Conservation (phyloP, 2,113 vertebrate species). For the Lophius piscatorius region DNA sequence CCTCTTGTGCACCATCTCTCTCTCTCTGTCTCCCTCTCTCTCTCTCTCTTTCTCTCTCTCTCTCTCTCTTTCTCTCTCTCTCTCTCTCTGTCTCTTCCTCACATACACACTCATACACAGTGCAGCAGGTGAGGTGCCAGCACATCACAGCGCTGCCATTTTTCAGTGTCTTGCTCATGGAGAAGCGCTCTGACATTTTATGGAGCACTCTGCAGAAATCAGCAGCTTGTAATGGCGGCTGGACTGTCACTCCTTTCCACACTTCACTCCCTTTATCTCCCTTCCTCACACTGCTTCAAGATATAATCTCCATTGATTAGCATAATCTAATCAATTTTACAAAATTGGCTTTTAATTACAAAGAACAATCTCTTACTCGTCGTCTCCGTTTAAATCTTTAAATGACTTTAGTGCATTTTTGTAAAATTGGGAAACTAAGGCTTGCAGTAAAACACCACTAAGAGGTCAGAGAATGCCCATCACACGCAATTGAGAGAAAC, state of each 20-base stretch:
- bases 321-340: slow-evolving; percentile 82
- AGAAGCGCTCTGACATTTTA: slow-evolving; percentile 86
- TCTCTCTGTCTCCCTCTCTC: background rate
- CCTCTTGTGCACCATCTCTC: slow-evolving; percentile 9
- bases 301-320: slow-evolving; percentile 78
- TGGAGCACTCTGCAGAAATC: slow-evolving; percentile 81
- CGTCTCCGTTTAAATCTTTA: slow-evolving; percentile 47
- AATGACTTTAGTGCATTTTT: slow-evolving; percentile 25
- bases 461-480: slow-evolving; percentile 27
- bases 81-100: slow-evolving; percentile 38
- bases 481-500: slow-evolving; percentile 2
- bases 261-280: slow-evolving; percentile 61
- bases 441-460: slow-evolving; percentile 33
- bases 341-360: slow-evolving; percentile 82
- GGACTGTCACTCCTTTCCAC: slow-evolving; percentile 77
- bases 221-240: slow-evolving; percentile 84
- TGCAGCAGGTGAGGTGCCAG: slow-evolving; percentile 85
- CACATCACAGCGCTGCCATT: slow-evolving; percentile 81
- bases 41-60: slow-evolving; percentile 4
- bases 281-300: slow-evolving; percentile 63
- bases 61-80: background rate
- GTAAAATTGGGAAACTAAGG: slow-evolving; percentile 28
- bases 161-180: slow-evolving; percentile 83
- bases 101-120: slow-evolving; percentile 53
- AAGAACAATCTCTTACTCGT: slow-evolving; percentile 64